Evolutionary conservation across 2,888 invertebrate species (phyloP), one percentile per base, ranked within the genome.

Genomic region (Melipona beecheii): DNA sequence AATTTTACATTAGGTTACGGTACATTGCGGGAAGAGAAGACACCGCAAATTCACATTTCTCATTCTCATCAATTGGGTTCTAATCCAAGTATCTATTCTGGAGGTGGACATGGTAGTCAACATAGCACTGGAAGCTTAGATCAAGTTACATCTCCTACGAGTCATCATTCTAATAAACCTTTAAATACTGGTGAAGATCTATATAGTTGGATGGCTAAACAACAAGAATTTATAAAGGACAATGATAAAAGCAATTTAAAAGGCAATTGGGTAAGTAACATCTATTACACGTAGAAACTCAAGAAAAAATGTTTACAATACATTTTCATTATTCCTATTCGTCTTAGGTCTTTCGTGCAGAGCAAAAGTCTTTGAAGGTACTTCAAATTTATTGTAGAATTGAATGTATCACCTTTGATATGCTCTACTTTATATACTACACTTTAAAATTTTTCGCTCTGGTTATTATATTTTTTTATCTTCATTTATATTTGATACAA

Each of bases 171-270:
- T 3, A 95, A 95, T 87, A 95, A 94, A 87, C 91, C 94, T 6
- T 95, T 96, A 64, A 96, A 96, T 90, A 96, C 96, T 27, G 96
- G 96, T n/a, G 98, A 98, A 92, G 98, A 99, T 94, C 95, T 99
- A 65, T 99, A 99, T 94, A 97, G 97, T 90, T 99, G 99, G 99
- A 99, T 99, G 99, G 98, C 98, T 2, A 97, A 98, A 91, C 98
- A 99, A 91, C 98, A 98, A 90, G 96, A 96, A 85, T 95, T 95
- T 85, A 94, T 95, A 78, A 94, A 95, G 21, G 94, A 94, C 74
- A 93, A 93, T 66, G 96, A 94, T 56, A 94, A 93, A 81, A 91
- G 90, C 81, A 93, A 93, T 84, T 89, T 94, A 21, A 94, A 93
- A 84, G 94, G 94, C 82, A 94, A 94, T 84, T 95, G 95, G 95